Evolutionary conservation across 2,888 invertebrate species (phyloP), one percentile per base, ranked within the genome.

Genomic region (Agonum fuliginosum): DNA sequence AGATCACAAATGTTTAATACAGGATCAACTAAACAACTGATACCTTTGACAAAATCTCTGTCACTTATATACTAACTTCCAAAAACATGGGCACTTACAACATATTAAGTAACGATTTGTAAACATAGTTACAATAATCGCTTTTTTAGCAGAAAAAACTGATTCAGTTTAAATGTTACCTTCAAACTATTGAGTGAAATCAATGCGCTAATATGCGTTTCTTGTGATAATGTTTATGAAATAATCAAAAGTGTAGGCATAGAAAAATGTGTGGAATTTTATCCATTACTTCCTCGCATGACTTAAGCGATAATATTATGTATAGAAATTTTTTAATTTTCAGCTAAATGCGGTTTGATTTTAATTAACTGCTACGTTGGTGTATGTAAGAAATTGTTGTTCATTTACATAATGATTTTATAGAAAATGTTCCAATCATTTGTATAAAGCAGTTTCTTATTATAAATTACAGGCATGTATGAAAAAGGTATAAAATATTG

Each of bases 51-150:
- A 27, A 54, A 14, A 30, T 17, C 5, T 12, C 17, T 3, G 2
- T 12, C 6, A 30, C 19, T 62, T 62, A 62, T 62, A 62, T 62
- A 62, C 58, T 14, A 62, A 27, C 10, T 19, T 5, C 17, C 30
- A 62, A 62, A 62, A 30, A 62, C 5, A 10, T 8, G 54, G 22
- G n/a, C 48, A 48, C 24, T 54, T 54, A 62, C 58, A 62, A 62
- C 58, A 62, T 30, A 62, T 62, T 62, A 14, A 14, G 30, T 30
- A 62, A 62, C 30, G 17, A 27, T 62, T 58, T 27, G 58, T 62
- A 62, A 24, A 62, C 8, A 24, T 30, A 5, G 10, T 62, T 62
- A 30, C 30, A 62, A 34, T 62, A 54, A 20, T 48, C 17, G 4
- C 5, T 48, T 48, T 48, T 48, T 19, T 48, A 43, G 4, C 14